These are phyloP conservation scores for Aphodius granarius DNA, from an alignment of 2,888 invertebrate species.

Conservation along the genomic window DNA sequence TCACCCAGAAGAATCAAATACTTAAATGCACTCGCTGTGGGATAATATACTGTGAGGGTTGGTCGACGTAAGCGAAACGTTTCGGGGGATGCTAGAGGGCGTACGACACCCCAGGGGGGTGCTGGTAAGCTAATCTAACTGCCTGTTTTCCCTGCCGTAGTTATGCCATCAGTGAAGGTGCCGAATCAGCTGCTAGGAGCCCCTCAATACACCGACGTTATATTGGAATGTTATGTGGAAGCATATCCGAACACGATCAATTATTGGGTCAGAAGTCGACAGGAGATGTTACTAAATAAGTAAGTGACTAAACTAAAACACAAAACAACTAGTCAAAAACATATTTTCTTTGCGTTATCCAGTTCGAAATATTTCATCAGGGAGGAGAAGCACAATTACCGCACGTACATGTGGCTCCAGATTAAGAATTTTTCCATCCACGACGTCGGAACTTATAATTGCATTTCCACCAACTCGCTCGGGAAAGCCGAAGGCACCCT, in stretches of 20 bases:
- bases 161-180: slow-evolving; percentile 86
- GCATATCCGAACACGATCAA: slow-evolving; percentile 79
- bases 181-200: slow-evolving; percentile 87
- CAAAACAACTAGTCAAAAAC: background rate
- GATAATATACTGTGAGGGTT: background rate
- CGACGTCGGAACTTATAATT: slow-evolving; percentile 61
- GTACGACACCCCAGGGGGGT: background rate
- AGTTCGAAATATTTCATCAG: slow-evolving; percentile 70
- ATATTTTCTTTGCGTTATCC: slow-evolving; percentile 31
- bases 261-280: slow-evolving; percentile 78
- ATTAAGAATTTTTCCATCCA: slow-evolving; percentile 56
- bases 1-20: too few relatives aligned
- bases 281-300: slow-evolving; percentile 85
- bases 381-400: slow-evolving; percentile 67
- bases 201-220: slow-evolving; percentile 82
- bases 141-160: slow-evolving; percentile 44
- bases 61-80: background rate
- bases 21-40: background rate
- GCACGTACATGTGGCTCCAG: slow-evolving; percentile 65
- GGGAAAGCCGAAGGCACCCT: slow-evolving; percentile 72
- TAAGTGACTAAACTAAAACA: slow-evolving; percentile 57
- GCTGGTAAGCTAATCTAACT: slow-evolving; percentile 3
- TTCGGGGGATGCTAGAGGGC: background rate
- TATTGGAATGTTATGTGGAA: slow-evolving; percentile 84
- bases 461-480: slow-evolving; percentile 71